These are phyloP conservation scores for Acrobasis repandana DNA, from an alignment of 2,888 invertebrate genomes.

Conservation along the genomic window DNA sequence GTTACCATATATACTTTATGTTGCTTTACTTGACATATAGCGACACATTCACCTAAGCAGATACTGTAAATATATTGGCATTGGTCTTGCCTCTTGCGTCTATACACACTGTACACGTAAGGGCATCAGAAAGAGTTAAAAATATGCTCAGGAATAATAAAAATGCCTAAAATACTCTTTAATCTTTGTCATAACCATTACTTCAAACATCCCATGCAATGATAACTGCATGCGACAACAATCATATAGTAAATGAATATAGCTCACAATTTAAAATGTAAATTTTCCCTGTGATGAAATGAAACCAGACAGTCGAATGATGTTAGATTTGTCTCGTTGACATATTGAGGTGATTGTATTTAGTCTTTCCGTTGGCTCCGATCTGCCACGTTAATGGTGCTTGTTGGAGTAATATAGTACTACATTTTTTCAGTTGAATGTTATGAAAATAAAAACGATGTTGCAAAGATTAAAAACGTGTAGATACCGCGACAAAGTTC, in stretches of 20 bases:
- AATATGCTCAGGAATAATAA: too few relatives aligned
- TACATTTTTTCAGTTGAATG: not conserved
- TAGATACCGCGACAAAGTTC: too few relatives aligned
- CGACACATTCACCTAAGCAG: too few relatives aligned
- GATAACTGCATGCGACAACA: not conserved
- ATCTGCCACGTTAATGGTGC: conserved; percentile 4
- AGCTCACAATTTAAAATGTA: not conserved
- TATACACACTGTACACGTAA: too few relatives aligned
- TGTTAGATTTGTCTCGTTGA: conserved; percentile 3
- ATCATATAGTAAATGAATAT: conserved; percentile 1
- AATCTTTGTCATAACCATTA: too few relatives aligned
- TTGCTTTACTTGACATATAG: too few relatives aligned
- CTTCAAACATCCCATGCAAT: not conserved
- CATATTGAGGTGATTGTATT: conserved; percentile 7
- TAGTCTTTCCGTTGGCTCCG: conserved; percentile 10
- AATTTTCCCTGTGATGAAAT: not conserved
- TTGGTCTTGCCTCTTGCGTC: too few relatives aligned
- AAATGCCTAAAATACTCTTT: too few relatives aligned
- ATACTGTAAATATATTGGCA: too few relatives aligned
- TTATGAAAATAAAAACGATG: not conserved
- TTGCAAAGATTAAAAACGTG: not conserved
- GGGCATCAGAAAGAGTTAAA: too few relatives aligned
- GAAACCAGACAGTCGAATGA: conserved; percentile 14
- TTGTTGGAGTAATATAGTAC: conserved; percentile 21
- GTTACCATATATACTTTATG: too few relatives aligned